These are phyloP conservation scores for Heterocephalus glaber DNA, from an alignment of 2,113 vertebrate genomes.

Conservation along the genomic window DNA sequence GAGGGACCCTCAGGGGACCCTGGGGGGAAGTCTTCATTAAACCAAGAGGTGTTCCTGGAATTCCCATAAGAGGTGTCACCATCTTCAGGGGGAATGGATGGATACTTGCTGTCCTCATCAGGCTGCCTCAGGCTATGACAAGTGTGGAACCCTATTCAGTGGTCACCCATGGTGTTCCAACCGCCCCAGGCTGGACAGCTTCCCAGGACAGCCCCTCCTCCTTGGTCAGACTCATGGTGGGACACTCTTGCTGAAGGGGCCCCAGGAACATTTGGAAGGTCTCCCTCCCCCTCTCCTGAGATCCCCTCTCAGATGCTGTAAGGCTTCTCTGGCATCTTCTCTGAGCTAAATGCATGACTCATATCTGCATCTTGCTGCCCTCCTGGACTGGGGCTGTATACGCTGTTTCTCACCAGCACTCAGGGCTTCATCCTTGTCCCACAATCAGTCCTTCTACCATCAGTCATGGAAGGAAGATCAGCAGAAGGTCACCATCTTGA, in stretches of 20 bases:
- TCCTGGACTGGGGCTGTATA: rapidly evolving
- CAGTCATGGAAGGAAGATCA: neutral
- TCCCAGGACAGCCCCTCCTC: neutral
- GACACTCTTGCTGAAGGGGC: neutral
- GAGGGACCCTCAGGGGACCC: neutral
- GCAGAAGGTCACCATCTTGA: neutral
- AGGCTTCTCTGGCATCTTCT: neutral
- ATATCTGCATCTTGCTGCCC: neutral
- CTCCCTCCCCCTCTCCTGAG: neutral
- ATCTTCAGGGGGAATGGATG: neutral
- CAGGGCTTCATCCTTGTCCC: neutral
- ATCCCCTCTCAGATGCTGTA: neutral
- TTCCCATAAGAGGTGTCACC: neutral
- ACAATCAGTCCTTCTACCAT: neutral
- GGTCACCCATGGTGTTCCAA: too few species aligned
- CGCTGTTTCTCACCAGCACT: neutral
- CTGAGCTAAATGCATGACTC: neutral
- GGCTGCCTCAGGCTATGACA: neutral
- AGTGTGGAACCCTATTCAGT: neutral
- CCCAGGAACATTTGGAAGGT: rapidly evolving
- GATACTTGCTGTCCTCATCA: too few species aligned
- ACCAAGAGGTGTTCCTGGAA: neutral
- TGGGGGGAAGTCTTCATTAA: too few species aligned
- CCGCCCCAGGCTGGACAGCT: rapidly evolving
- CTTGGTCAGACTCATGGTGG: rapidly evolving